Percentiles rank a stretch among this genome's conserved stretches.
Evolutionary conservation across 2,888 invertebrate genomes (phyloP).

Genomic region (Tiliacea citrago): DNA sequence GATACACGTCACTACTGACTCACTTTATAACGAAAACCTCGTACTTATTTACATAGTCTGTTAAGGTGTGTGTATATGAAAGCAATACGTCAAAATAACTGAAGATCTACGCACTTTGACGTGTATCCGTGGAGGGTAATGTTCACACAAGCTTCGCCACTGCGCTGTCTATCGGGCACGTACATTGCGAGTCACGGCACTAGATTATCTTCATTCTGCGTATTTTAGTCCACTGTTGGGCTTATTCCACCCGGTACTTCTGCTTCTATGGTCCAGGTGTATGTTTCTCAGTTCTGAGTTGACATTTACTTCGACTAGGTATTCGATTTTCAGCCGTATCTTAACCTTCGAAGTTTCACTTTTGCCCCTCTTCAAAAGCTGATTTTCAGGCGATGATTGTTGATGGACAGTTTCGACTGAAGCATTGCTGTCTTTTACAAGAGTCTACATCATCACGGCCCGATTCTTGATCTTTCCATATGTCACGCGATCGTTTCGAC

Average conservation of each 20-base stretch:
- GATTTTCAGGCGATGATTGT: not conserved
- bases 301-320: conserved; percentile 6
- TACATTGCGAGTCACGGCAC: conserved; percentile 23
- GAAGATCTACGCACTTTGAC: conserved; percentile 35
- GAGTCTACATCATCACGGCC: not conserved
- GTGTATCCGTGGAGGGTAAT: conserved; percentile 38
- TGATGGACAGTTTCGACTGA: not conserved
- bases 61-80: conserved; percentile 48
- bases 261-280: conserved; percentile 14
- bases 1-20: conserved; percentile 46
- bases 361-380: conserved; percentile 9
- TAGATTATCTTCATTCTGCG: conserved; percentile 16
- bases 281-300: not conserved
- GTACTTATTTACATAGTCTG: conserved; percentile 45
- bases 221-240: conserved; percentile 9
- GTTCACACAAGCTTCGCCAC: conserved; percentile 23
- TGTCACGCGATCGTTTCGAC: not conserved
- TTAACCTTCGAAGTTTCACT: conserved; percentile 1
- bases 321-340: conserved; percentile 5
- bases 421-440: too few relatives aligned
- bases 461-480: not conserved
- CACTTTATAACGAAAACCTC: conserved; percentile 29
- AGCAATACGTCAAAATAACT: conserved; percentile 52
- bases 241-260: not conserved
- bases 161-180: conserved; percentile 10